Percentiles rank a stretch among this genome's conserved stretches.
These are phyloP conservation scores for Bubalus kerabau DNA, from an alignment of 2,113 vertebrate species.

Conservation along the genomic window DNA sequence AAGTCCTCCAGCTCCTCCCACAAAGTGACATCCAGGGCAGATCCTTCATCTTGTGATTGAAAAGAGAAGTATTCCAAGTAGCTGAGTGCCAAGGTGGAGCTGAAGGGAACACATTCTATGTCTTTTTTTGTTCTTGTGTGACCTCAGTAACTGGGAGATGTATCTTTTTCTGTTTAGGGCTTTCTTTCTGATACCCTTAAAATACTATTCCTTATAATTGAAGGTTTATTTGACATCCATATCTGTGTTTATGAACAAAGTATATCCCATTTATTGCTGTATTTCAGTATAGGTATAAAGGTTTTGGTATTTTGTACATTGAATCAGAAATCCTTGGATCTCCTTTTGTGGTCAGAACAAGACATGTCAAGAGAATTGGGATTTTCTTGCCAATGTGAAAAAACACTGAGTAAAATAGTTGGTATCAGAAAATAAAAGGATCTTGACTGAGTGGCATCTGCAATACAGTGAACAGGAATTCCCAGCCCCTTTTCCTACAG, in stretches of 20 bases:
- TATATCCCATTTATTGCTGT: not conserved
- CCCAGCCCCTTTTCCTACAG: not conserved
- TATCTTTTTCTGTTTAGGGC: not conserved
- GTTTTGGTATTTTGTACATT: not conserved
- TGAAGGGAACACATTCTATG: not conserved
- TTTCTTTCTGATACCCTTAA: not conserved
- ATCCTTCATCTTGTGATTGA: not conserved
- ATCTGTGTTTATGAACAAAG: not conserved
- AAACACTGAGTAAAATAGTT: not conserved
- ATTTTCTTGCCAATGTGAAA: not conserved
- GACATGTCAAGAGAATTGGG: not conserved
- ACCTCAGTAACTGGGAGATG: not conserved
- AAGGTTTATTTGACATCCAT: not conserved
- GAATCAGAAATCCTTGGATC: not conserved
- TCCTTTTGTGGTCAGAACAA: not conserved
- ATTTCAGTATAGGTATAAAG: not conserved
- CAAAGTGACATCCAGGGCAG: not conserved
- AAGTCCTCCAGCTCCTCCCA: not conserved
- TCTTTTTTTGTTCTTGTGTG: not conserved
- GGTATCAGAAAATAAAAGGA: not conserved
- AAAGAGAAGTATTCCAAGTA: not conserved
- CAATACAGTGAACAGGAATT: not conserved
- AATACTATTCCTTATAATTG: not conserved
- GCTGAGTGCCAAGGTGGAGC: fast-evolving
- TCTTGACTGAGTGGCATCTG: not conserved